phyloP scores from a whole-genome alignment of 2,888 invertebrate genomes.

The Cremastinae sp. region DNA sequence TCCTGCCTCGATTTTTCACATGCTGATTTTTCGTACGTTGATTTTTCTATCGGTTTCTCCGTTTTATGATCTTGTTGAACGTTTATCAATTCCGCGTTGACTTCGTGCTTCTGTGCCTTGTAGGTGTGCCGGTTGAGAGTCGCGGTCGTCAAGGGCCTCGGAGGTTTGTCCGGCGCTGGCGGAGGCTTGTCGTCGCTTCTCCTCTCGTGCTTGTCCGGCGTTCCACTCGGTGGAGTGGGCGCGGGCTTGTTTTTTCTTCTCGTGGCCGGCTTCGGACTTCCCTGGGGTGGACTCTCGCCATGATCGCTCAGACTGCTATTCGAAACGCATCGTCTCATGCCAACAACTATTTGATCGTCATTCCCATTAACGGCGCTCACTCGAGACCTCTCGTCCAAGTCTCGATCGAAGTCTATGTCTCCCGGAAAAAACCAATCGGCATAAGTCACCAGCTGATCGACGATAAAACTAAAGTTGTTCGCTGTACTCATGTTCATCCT shows the following conservation, averaged over 20 bases:
- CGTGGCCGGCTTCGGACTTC: slow-evolving; percentile 88
- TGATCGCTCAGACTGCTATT: slow-evolving; percentile 86
- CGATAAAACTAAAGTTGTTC: slow-evolving; percentile 90
- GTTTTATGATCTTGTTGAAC: slow-evolving; percentile 52
- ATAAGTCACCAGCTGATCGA: slow-evolving; percentile 91
- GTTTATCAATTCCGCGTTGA: slow-evolving; percentile 73
- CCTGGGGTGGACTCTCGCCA: slow-evolving; percentile 86
- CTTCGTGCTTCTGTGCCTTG: slow-evolving; percentile 81
- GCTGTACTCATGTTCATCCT: slow-evolving; percentile 91
- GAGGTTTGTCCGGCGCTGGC: slow-evolving; percentile 84
- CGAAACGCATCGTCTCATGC: slow-evolving; percentile 83
- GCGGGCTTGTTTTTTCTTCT: slow-evolving; percentile 90
- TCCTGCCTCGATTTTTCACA: too few relatives aligned
- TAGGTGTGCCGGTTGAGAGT: slow-evolving; percentile 85
- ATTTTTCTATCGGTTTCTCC: slow-evolving; percentile 64
- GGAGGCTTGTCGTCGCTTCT: slow-evolving; percentile 77
- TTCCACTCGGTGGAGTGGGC: slow-evolving; percentile 85
- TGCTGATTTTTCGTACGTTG: neutral
- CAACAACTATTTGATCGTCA: slow-evolving; percentile 69
- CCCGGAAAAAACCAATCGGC: slow-evolving; percentile 92
- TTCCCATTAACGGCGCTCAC: slow-evolving; percentile 74
- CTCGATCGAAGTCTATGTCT: slow-evolving; percentile 87
- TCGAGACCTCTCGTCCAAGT: slow-evolving; percentile 70
- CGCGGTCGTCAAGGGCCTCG: slow-evolving; percentile 83
- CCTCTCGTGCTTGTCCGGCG: slow-evolving; percentile 75